phyloP scores from a whole-genome alignment of 2,113 vertebrate genomes.

The Salvelinus sp. region DNA sequence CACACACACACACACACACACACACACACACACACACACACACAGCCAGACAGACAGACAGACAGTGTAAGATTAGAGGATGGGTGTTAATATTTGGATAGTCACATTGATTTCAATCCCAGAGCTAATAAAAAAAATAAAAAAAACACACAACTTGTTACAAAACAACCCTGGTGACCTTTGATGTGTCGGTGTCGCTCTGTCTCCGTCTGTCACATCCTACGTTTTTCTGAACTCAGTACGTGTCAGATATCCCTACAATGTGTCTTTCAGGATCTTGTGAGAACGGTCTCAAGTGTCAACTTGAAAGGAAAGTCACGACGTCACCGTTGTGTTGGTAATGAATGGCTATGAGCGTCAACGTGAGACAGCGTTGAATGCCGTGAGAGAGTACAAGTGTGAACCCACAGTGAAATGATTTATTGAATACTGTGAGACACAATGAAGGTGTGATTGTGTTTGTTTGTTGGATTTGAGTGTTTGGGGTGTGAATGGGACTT shows the following conservation, averaged over 20 bases:
- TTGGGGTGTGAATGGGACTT: conserved; percentile 32
- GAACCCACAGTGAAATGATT: neutral
- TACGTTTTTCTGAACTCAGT: too few species aligned
- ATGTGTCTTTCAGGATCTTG: too few species aligned
- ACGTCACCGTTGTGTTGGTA: neutral
- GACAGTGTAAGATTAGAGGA: conserved; percentile 12
- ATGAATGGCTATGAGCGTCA: neutral
- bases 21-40: too few species aligned
- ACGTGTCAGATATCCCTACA: too few species aligned
- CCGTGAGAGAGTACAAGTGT: too few species aligned
- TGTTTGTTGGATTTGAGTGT: conserved; percentile 26
- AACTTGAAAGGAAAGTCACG: neutral
- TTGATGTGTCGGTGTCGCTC: neutral
- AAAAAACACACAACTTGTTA: neutral
- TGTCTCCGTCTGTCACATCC: neutral
- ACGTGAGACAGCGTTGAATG: neutral
- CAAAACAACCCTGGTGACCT: too few species aligned
- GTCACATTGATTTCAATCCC: conserved; percentile 20
- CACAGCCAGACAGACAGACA: neutral
- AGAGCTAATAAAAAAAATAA: neutral
- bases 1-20: too few species aligned
- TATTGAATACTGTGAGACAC: neutral
- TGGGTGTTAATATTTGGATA: conserved; percentile 31
- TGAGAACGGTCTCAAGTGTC: neutral
- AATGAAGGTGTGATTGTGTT: conserved; percentile 8